phyloP scores from a whole-genome alignment of 2,888 invertebrate genomes.

The Litoditis marina region DNA sequence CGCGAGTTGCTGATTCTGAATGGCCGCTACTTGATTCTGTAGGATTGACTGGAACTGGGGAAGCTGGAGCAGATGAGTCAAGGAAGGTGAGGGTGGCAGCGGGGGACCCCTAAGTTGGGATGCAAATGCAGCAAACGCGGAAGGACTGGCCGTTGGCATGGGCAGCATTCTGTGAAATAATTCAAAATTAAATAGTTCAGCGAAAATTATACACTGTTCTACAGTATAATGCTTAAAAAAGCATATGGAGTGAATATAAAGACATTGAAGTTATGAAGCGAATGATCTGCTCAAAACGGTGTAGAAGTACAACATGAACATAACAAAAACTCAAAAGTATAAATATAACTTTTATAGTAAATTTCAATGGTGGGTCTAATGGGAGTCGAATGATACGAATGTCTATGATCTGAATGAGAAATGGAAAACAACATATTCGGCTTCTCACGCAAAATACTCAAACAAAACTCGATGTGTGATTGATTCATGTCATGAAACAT shows the following conservation, averaged over 20 bases:
- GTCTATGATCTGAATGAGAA: too few relatives aligned
- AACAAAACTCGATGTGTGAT: too few relatives aligned
- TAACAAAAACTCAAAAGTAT: too few relatives aligned
- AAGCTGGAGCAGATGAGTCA: constrained; percentile 24
- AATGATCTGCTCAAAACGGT: not conserved
- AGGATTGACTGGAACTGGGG: constrained; percentile 36
- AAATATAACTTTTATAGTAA: too few relatives aligned
- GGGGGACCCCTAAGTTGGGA: constrained; percentile 27
- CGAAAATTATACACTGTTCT: constrained; percentile 27
- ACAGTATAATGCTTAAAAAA: not conserved
- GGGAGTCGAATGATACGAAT: too few relatives aligned
- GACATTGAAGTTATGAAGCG: not conserved
- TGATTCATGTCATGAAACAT: too few relatives aligned
- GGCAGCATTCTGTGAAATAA: constrained; percentile 52
- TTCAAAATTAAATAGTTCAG: too few relatives aligned
- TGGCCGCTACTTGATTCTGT: constrained; percentile 32
- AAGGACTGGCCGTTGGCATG: constrained; percentile 28
- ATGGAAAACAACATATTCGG: too few relatives aligned
- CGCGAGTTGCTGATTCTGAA: constrained; percentile 20
- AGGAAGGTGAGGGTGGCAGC: constrained; percentile 6
- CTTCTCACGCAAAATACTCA: too few relatives aligned
- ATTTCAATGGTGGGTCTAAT: too few relatives aligned
- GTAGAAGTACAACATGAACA: not conserved
- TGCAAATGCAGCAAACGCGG: constrained; percentile 40
- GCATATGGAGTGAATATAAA: not conserved